These are phyloP conservation scores for Mythimna vitellina DNA, from an alignment of 2,888 invertebrate species.

Conservation along the genomic window DNA sequence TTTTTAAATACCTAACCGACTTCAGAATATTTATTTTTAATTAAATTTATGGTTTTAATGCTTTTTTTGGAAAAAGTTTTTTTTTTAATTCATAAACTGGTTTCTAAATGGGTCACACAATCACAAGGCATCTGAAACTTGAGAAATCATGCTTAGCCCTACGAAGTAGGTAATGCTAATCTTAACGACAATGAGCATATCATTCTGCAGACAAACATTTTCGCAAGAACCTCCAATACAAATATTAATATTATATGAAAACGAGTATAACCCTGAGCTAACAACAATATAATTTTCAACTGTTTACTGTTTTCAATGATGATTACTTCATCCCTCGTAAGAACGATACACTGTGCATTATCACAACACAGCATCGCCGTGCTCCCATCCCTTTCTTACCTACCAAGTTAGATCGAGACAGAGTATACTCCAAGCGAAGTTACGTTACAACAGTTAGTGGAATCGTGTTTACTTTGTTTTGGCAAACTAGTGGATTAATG, in stretches of 20 bases:
- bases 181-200: not conserved
- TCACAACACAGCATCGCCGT: constrained; percentile 49
- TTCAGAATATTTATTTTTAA: too few relatives aligned
- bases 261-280: constrained; percentile 11
- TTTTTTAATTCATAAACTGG: too few relatives aligned
- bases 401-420: constrained; percentile 37
- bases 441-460: constrained; percentile 62
- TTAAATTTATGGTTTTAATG: too few relatives aligned
- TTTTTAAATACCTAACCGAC: too few relatives aligned
- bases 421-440: constrained; percentile 50
- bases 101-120: not conserved
- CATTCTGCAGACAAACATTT: not conserved
- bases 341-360: constrained; percentile 53
- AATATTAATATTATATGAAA: constrained; percentile 5
- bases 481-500: constrained; percentile 74
- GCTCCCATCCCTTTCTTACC: constrained; percentile 38
- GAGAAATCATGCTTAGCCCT: not conserved
- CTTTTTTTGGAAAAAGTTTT: too few relatives aligned
- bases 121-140: too few relatives aligned
- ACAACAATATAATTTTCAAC: constrained; percentile 30
- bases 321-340: constrained; percentile 56
- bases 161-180: not conserved
- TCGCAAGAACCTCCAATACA: not conserved
- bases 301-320: constrained; percentile 55
- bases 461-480: constrained; percentile 68